Evolutionary conservation across 2,888 invertebrate genomes (phyloP), one percentile per base, ranked within the genome.

Genomic region (Andrena camellia): DNA sequence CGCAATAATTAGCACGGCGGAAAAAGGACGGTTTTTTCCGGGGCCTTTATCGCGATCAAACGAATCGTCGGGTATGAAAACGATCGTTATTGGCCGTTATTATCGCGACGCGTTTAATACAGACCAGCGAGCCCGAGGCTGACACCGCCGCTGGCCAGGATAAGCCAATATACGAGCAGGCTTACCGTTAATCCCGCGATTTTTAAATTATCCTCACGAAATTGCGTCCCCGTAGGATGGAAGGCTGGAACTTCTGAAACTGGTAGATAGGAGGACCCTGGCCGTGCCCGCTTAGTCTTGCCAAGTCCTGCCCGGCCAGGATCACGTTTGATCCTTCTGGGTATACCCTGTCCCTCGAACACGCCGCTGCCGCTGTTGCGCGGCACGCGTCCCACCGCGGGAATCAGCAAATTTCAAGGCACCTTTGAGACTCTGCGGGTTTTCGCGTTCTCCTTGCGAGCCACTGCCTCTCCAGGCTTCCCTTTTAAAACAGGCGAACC

Each of bases 301-400:
- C 67, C 78, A 83, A 84, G 73, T 87, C 84, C 66, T 87, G 90
- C 88, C 88, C 86, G 80, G 84, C 81, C 79, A 72, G 89, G 91
- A 92, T 92, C 90, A 90, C 86, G 82, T 90, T 90, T 92, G 91
- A 92, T 92, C 92, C 92, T 90, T 87, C 80, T 85, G 89, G 89
- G 89, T 86, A 86, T 89, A 85, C 64, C 85, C 81, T 72, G 66
- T 80, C 81, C 81, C 86, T 78, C 83, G 83, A 83, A 85, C 52
- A 13, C n/a, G 23, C 33, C 54, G n/a, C 52, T 73, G 75, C 60
- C 29, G 63, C 73, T 82, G 82, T 84, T 69, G 64, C 86, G 59
- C 71, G 66, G 64, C 63, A 75, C 71, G 81, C 72, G 74, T 72
- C 66, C 50, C 29, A 20, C 42, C 10, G 50, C 17, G 52, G 69